phyloP scores from a whole-genome alignment of 2,888 invertebrate genomes.

The Drosophila quinaria region DNA sequence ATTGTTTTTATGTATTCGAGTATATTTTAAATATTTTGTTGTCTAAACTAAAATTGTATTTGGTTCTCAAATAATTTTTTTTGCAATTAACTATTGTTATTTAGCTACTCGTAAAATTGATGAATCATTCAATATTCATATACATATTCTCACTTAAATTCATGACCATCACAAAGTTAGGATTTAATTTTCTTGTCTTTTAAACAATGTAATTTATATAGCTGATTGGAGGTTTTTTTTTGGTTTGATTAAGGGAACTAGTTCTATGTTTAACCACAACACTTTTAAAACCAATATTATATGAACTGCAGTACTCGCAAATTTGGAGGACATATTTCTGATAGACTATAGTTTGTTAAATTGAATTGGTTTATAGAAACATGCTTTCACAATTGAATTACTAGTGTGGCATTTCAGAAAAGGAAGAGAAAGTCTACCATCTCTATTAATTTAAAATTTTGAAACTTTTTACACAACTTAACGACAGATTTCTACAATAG shows the following conservation, averaged over 20 bases:
- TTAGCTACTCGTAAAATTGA: constrained; percentile 45
- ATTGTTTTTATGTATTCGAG: constrained; percentile 16
- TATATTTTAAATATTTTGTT: constrained; percentile 51
- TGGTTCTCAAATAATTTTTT: constrained; percentile 15
- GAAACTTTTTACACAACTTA: constrained; percentile 23
- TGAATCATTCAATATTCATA: constrained; percentile 48
- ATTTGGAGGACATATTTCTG: constrained; percentile 1
- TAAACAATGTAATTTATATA: constrained; percentile 28
- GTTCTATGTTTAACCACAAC: constrained; percentile 66
- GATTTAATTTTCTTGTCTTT: constrained; percentile 53
- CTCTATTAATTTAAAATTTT: constrained; percentile 49
- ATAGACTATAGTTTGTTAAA: constrained; percentile 15
- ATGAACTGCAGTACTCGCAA: constrained; percentile 18
- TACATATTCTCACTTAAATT: constrained; percentile 69
- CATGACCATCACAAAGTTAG: constrained; percentile 79
- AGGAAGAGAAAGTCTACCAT: constrained; percentile 47
- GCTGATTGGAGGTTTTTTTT: constrained; percentile 40
- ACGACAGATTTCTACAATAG: constrained; percentile 1
- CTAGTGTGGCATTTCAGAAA: background rate
- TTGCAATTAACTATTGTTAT: constrained; percentile 48
- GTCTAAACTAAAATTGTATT: constrained; percentile 51
- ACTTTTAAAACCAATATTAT: constrained; percentile 49
- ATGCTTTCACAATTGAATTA: background rate
- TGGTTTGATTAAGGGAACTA: constrained; percentile 37
- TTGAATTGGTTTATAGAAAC: constrained; percentile 2